phyloP scores from a whole-genome alignment of 2,797 vertebrate genomes.

The Lepus townsendii region DNA sequence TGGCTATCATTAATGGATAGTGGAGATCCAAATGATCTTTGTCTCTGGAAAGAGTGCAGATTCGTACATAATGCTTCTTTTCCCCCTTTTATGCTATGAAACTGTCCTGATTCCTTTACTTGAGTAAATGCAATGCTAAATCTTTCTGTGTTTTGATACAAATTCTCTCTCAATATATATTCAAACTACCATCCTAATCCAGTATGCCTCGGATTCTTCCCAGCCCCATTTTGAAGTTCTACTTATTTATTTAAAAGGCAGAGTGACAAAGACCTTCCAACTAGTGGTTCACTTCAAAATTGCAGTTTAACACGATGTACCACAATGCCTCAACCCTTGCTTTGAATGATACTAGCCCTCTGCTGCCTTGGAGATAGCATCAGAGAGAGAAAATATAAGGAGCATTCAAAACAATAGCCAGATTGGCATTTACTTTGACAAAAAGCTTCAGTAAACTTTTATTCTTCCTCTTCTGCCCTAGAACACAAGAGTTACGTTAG shows the following conservation, averaged over 20 bases:
- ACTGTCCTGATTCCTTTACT: constrained; percentile 24
- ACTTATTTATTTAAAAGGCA: no score
- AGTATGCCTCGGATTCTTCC: constrained; percentile 42
- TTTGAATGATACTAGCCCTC: constrained; percentile 34
- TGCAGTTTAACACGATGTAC: no score
- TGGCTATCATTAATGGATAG: not conserved
- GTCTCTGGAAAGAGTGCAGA: not conserved
- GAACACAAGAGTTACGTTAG: not conserved
- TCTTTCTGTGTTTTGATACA: constrained; percentile 2
- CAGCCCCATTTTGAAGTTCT: constrained; percentile 17
- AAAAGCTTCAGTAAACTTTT: constrained; percentile 27
- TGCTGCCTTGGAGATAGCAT: not conserved
- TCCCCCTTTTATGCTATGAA: constrained; percentile 20
- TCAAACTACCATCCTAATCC: not conserved
- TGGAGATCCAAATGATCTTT: not conserved
- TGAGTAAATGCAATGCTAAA: constrained; percentile 1
- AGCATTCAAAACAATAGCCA: constrained; percentile 49
- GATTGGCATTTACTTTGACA: constrained; percentile 43
- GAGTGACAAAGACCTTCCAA: no score
- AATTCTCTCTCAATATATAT: not conserved
- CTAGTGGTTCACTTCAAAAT: no score
- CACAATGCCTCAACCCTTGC: no score
- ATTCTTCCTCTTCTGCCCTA: not conserved
- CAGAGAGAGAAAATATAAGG: constrained; percentile 40
- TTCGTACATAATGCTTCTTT: not conserved